These are phyloP conservation scores for Sebastes minor DNA, from an alignment of 2,797 vertebrate species.

Conservation along the genomic window DNA sequence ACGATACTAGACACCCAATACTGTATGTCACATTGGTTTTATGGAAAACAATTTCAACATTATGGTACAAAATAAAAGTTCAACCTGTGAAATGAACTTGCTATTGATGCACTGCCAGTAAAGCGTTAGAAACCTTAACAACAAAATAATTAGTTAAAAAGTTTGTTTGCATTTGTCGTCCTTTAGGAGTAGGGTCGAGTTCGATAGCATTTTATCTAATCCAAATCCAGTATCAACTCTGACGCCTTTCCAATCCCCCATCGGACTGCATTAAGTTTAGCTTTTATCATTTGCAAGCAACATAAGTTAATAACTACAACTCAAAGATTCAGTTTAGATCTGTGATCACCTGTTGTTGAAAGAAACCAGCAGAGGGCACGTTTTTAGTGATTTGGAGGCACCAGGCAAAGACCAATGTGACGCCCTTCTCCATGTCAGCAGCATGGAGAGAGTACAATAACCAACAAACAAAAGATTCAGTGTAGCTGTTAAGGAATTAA, in stretches of 20 bases:
- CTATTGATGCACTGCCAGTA: neutral
- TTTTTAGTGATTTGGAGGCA: neutral
- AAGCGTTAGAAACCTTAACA: neutral
- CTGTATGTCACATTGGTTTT: constrained; percentile 13
- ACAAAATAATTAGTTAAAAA: neutral
- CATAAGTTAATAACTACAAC: neutral
- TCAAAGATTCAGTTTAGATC: neutral
- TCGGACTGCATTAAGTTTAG: neutral
- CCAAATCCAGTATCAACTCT: neutral
- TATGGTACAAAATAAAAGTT: neutral
- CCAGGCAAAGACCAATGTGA: neutral
- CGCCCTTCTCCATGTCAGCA: neutral
- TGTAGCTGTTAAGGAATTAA: no score
- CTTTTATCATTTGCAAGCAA: neutral
- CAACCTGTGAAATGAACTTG: neutral
- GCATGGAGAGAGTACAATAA: neutral
- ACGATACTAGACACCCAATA: constrained; percentile 38
- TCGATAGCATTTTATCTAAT: neutral
- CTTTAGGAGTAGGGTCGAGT: neutral
- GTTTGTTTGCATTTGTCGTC: neutral
- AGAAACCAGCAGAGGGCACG: neutral
- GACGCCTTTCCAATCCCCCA: neutral
- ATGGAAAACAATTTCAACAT: neutral
- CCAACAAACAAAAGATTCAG: no score
- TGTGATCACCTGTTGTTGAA: neutral